Conservation (phyloP, 2,888 invertebrate genomes). For the Lithophane socia region DNA sequence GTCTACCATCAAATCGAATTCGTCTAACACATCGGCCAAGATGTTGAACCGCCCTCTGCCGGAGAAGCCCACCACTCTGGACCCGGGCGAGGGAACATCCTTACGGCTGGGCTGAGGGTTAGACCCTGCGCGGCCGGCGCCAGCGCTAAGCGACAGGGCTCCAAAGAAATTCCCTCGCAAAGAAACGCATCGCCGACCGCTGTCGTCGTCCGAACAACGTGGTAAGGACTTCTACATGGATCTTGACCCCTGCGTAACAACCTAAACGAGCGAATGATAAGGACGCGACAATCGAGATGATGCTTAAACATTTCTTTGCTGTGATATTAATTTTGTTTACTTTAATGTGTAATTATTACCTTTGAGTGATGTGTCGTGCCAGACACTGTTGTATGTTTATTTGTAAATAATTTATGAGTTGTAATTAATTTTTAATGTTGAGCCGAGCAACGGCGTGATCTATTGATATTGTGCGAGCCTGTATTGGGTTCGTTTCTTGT, state of each 20-base stretch:
- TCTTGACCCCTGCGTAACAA: constrained; percentile 69
- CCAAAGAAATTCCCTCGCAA: constrained; percentile 34
- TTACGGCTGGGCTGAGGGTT: constrained; percentile 76
- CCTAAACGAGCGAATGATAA: constrained; percentile 56
- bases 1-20: constrained; percentile 76
- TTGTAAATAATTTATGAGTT: constrained; percentile 80
- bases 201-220: constrained; percentile 46
- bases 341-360: constrained; percentile 79
- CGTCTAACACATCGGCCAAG: constrained; percentile 87
- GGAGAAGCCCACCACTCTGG: constrained; percentile 89
- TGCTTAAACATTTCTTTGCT: constrained; percentile 84
- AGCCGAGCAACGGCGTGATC: constrained; percentile 57
- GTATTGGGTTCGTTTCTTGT: constrained; percentile 50
- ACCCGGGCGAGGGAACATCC: constrained; percentile 85
- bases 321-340: constrained; percentile 87
- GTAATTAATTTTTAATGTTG: constrained; percentile 71
- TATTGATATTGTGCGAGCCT: constrained; percentile 60
- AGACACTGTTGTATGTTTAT: constrained; percentile 76
- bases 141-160: constrained; percentile 41
- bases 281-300: constrained; percentile 61
- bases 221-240: constrained; percentile 69
- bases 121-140: constrained; percentile 59
- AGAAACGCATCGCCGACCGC: constrained; percentile 40
- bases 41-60: constrained; percentile 93
- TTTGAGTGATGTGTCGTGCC: constrained; percentile 78